Percentiles rank a stretch among this genome's conserved stretches.
Evolutionary conservation across 1,140 invertebrate species (phyloP).

Genomic region (Microplitis mediator): DNA sequence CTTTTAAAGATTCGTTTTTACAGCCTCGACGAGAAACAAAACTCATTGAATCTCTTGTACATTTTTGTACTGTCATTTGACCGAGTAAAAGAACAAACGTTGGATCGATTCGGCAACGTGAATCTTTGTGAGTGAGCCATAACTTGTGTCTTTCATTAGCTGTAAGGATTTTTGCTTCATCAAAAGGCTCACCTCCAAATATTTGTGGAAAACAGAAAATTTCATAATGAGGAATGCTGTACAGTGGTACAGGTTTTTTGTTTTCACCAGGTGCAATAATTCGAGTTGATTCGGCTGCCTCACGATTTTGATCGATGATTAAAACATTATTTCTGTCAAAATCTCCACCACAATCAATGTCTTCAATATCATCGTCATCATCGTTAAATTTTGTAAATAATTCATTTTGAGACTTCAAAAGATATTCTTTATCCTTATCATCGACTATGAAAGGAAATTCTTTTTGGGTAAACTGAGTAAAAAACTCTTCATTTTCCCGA

Average conservation of each 20-base stretch:
- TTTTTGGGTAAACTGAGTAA: not conserved
- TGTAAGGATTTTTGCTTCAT: not conserved
- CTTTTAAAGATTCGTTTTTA: not conserved
- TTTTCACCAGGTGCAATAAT: constrained; percentile 12
- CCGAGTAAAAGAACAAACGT: not conserved
- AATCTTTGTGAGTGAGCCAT: not conserved
- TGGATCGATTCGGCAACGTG: not conserved
- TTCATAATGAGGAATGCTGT: not conserved
- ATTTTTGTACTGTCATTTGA: not conserved
- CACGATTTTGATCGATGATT: not conserved
- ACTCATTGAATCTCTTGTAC: not conserved
- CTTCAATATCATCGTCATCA: not conserved
- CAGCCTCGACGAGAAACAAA: not conserved
- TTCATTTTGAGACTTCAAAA: not conserved
- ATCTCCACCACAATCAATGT: not conserved
- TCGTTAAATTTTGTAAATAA: not conserved
- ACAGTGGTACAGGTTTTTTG: not conserved
- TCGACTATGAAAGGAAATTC: not conserved
- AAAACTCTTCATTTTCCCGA: not conserved
- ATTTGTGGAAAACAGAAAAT: not conserved
- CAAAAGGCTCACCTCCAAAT: constrained; percentile 14
- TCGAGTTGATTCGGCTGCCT: not conserved
- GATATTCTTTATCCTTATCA: not conserved
- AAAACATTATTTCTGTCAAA: constrained; percentile 10
- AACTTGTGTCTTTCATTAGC: not conserved